Conservation (phyloP, 2,888 invertebrate species). For the Glaucopsyche alexis region DNA sequence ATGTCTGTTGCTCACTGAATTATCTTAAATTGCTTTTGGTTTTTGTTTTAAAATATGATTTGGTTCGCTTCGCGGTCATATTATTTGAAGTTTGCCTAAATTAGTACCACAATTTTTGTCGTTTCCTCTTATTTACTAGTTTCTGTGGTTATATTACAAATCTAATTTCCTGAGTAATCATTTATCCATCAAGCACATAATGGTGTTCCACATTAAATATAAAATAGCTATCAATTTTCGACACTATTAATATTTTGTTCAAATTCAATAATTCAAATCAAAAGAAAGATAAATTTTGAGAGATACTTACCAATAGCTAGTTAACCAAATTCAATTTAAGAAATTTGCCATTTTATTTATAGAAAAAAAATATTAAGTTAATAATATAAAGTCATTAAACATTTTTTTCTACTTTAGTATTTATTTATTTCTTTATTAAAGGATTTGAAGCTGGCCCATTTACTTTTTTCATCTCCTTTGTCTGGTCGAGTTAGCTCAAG, state of each 20-base stretch:
- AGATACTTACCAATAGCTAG: no score
- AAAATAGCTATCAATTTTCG: no score
- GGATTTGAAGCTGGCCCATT: neutral
- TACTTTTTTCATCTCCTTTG: neutral
- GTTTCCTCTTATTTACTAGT: neutral
- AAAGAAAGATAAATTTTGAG: neutral
- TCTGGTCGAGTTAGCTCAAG: neutral
- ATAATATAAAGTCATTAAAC: no score
- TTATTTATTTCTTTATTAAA: neutral
- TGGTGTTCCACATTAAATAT: no score
- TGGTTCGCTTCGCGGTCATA: slow-evolving; percentile 57
- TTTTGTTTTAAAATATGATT: slow-evolving; percentile 60
- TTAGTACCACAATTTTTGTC: slow-evolving; percentile 7
- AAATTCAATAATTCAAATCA: no score
- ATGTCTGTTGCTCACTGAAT: slow-evolving; percentile 77
- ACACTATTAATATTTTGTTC: neutral
- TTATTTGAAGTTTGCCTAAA: slow-evolving; percentile 46
- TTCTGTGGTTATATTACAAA: slow-evolving; percentile 10
- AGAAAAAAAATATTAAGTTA: no score
- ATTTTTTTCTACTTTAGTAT: neutral
- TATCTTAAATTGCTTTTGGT: slow-evolving; percentile 73
- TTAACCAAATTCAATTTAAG: no score
- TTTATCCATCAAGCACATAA: no score
- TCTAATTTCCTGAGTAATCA: neutral
- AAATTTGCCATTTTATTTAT: no score